These are phyloP conservation scores for Amniataba percoides DNA, from an alignment of 2,797 vertebrate genomes.

Conservation along the genomic window DNA sequence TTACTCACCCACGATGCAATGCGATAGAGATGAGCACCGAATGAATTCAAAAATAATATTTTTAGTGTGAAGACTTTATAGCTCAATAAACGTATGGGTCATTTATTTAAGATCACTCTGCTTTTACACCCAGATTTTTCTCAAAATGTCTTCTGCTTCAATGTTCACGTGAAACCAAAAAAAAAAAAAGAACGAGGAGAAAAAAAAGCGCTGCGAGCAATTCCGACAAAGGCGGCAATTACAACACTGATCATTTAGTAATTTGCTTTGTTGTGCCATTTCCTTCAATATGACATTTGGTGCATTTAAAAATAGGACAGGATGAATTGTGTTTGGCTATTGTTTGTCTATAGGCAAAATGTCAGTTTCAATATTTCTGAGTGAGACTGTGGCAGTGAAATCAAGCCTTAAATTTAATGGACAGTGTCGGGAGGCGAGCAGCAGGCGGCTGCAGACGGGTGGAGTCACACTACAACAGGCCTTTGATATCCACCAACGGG, in stretches of 20 bases:
- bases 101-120: constrained; percentile 56
- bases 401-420: constrained; percentile 54
- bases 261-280: constrained; percentile 18
- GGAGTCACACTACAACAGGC: constrained; percentile 61
- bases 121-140: constrained; percentile 9
- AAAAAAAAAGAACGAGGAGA: constrained; percentile 2
- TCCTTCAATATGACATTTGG: constrained; percentile 24
- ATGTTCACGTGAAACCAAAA: constrained; percentile 3
- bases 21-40: constrained; percentile 32
- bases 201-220: constrained; percentile 7
- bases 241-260: background rate
- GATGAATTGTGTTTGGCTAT: background rate
- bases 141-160: constrained; percentile 9
- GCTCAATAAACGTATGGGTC: constrained; percentile 52
- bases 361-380: constrained; percentile 30
- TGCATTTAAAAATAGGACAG: constrained; percentile 25
- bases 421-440: constrained; percentile 47
- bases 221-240: constrained; percentile 17
- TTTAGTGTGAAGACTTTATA: constrained; percentile 43
- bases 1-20: constrained; percentile 57
- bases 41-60: constrained; percentile 31
- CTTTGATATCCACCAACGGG: constrained; percentile 68
- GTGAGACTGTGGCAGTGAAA: constrained; percentile 35
- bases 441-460: constrained; percentile 54
- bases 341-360: constrained; percentile 13